Evolutionary conservation across 2,797 vertebrate species (phyloP).

Genomic region (Coluber constrictor): DNA sequence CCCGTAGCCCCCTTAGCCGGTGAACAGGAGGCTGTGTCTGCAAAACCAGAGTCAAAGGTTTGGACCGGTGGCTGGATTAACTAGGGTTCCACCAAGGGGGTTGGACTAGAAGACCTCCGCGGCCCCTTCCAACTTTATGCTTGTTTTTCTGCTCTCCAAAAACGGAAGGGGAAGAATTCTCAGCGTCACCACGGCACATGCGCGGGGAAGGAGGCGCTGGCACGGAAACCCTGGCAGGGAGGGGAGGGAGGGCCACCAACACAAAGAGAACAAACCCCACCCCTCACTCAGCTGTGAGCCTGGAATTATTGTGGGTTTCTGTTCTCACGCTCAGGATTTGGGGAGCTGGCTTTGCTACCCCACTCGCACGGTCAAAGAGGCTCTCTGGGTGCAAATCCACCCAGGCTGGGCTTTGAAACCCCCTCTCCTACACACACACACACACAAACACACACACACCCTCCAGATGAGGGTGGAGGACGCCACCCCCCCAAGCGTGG

Average conservation of each 20-base stretch:
- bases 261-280: not conserved
- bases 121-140: not conserved
- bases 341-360: not conserved
- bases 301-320: not conserved
- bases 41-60: not conserved
- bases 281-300: not conserved
- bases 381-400: not conserved
- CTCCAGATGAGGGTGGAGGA: not conserved
- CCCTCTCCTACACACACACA: not conserved
- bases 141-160: not conserved
- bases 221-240: not conserved
- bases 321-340: not conserved
- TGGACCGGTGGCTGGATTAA: not conserved
- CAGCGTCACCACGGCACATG: not conserved
- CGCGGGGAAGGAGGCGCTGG: not conserved
- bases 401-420: not conserved
- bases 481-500: not conserved
- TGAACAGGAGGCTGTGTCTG: not conserved
- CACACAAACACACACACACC: not conserved
- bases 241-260: not conserved
- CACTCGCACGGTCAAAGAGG: not conserved
- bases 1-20: not conserved
- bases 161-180: not conserved
- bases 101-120: not conserved
- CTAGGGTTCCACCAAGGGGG: not conserved